Percentiles rank a stretch among this genome's conserved stretches.
phyloP scores from a whole-genome alignment of 2,888 invertebrate species.

The Rotaria socialis region DNA sequence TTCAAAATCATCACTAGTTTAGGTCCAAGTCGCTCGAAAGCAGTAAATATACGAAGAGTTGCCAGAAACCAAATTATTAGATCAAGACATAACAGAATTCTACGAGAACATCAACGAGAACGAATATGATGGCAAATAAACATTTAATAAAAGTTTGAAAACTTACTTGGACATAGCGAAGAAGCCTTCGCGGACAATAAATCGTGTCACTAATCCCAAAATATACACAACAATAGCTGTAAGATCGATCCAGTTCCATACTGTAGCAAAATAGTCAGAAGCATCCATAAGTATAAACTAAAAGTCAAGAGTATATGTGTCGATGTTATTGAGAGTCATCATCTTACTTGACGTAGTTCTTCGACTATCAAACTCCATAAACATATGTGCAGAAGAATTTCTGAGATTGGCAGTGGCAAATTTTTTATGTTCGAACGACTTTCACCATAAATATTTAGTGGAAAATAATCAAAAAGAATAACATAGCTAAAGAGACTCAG shows the following conservation, averaged over 20 bases:
- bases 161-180: neutral
- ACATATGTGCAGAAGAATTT: neutral
- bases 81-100: neutral
- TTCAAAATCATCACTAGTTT: slow-evolving; percentile 11
- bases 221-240: neutral
- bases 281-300: neutral
- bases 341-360: neutral
- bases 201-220: neutral
- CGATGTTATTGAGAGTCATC: neutral
- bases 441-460: neutral
- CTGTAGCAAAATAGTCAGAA: neutral
- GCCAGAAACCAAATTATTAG: slow-evolving; percentile 4
- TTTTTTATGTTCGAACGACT: neutral
- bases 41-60: slow-evolving; percentile 17
- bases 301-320: neutral
- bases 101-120: neutral
- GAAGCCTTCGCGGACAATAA: neutral
- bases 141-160: neutral
- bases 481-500: neutral
- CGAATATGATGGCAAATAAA: too few relatives aligned
- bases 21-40: neutral
- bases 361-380: slow-evolving; percentile 15
- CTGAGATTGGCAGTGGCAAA: neutral
- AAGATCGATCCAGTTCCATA: neutral
- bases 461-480: slow-evolving; percentile 1